Evolutionary conservation across 2,888 invertebrate species (phyloP).

Genomic region (Parnassius glacialis): DNA sequence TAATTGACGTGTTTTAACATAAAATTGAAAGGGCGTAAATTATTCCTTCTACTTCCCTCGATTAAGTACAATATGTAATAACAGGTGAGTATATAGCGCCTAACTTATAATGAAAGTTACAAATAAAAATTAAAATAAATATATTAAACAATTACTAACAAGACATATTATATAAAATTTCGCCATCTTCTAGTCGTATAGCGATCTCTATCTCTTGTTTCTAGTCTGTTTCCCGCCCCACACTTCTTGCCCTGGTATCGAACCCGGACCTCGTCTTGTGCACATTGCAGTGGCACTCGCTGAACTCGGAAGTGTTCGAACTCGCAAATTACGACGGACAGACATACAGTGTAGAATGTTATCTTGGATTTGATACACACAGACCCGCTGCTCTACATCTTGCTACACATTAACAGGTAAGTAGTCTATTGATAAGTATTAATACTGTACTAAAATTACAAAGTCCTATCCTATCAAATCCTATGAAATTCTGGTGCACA

Average conservation of each 20-base stretch:
- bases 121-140: no score
- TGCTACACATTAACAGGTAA: constrained; percentile 40
- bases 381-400: constrained; percentile 35
- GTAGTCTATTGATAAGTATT: constrained; percentile 23
- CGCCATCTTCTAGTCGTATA: constrained; percentile 24
- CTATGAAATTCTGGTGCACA: no score
- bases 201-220: constrained; percentile 34
- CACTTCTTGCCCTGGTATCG: constrained; percentile 33
- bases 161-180: neutral
- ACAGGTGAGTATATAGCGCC: no score
- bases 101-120: no score
- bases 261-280: constrained; percentile 28
- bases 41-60: neutral
- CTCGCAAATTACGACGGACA: constrained; percentile 31
- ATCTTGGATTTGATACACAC: constrained; percentile 49
- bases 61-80: neutral
- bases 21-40: no score
- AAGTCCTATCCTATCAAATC: no score
- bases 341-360: constrained; percentile 50
- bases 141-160: neutral
- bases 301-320: constrained; percentile 28
- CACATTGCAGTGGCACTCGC: constrained; percentile 27
- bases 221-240: constrained; percentile 36
- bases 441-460: no score
- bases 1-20: no score